A percentile compares a stretch with the other conserved stretches of the same genome.
phyloP scores from a whole-genome alignment of 2,888 invertebrate species.

The Acanthacorydalis orientalis region DNA sequence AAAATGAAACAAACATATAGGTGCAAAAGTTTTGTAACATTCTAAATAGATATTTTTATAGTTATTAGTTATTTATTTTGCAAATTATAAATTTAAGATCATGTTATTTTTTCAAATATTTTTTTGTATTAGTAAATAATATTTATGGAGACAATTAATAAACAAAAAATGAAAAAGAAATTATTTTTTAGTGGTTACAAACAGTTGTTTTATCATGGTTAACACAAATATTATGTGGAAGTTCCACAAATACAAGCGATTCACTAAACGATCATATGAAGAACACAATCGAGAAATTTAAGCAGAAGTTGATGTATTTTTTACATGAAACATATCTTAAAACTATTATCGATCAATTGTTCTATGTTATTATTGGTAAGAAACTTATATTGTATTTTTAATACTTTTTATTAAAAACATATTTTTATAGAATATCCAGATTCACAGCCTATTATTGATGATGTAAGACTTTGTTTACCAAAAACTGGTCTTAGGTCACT shows the following conservation, averaged over 20 bases:
- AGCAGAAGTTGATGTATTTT: constrained; percentile 62
- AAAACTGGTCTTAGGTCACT: constrained; percentile 68
- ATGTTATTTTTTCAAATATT: too few relatives aligned
- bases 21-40: too few relatives aligned
- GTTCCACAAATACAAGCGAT: constrained; percentile 37
- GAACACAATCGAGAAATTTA: constrained; percentile 45
- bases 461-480: constrained; percentile 69
- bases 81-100: too few relatives aligned
- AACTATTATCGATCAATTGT: constrained; percentile 78
- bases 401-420: not conserved
- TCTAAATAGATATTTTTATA: too few relatives aligned
- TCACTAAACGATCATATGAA: constrained; percentile 26
- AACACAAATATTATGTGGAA: constrained; percentile 58
- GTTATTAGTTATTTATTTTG: too few relatives aligned
- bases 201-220: constrained; percentile 77
- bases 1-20: too few relatives aligned
- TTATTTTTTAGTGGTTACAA: constrained; percentile 62
- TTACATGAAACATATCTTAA: constrained; percentile 80
- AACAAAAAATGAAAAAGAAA: not conserved
- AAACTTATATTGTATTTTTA: constrained; percentile 1
- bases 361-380: constrained; percentile 80
- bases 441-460: constrained; percentile 82
- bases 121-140: too few relatives aligned
- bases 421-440: constrained; percentile 68
- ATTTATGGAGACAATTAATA: too few relatives aligned